Base-by-base conservation (phyloP, 2,797 vertebrate genomes). In the Parotocinclus haroldoi region DNA sequence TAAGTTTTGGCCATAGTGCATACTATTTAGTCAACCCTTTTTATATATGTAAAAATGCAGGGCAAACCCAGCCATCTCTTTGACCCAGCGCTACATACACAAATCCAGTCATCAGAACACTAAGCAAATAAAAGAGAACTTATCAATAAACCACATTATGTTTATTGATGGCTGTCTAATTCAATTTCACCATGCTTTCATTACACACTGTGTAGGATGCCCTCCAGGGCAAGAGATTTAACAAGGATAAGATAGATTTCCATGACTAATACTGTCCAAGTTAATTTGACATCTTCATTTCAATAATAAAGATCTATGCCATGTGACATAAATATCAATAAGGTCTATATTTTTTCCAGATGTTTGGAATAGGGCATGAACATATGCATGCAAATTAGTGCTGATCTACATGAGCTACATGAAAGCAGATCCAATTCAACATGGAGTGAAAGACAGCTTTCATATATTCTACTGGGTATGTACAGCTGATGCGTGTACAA, bases 111-210 rank as follows among this genome's bases (percentile, higher is more conserved):
- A 13, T 69, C 67, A 76, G 79, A 75, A 71, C 76, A 71, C 74
- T 72, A 78, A 76, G 59, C 68, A 82, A 82, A 76, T 82, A 77
- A 84, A 85, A 82, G 83, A 84, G 79, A 78, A 83, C 82, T 78
- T 84, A 84, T 82, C 84, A 85, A 86, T 87, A 86, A 86, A 85
- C 80, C 80, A 83, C 78, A 86, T 84, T 81, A 85, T 84, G 89
- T 88, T 87, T 84, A 88, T 84, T 85, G 88, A 88, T 82, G 83
- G 86, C 84, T 85, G 82, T 77, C 80, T 83, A 85, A 87, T 88
- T 86, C 88, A 88, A 90, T 89, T 88, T 87, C 86, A 84, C 87
- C 80, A 61, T 53, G 65, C 54, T 73, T 78, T 71, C 71, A 73
- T 71, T 69, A 65, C 69, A 56, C 51, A 10, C 63, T n/a, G n/a